phyloP scores from a whole-genome alignment of 2,113 vertebrate genomes.

The Emydocephalus ijimae region DNA sequence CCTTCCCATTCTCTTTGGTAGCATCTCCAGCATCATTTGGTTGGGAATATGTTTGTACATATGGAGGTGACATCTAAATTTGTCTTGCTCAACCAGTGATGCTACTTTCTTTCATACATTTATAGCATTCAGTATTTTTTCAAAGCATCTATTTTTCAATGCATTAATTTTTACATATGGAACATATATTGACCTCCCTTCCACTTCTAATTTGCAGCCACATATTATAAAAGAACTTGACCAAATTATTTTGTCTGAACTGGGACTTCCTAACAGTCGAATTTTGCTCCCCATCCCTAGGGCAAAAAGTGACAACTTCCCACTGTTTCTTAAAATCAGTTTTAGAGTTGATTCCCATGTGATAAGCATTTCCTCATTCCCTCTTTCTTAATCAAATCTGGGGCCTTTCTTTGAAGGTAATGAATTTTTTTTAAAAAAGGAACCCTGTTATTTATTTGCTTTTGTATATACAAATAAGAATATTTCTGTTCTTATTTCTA shows the following conservation, averaged over 20 bases:
- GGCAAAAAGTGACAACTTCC: not conserved
- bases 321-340: not conserved
- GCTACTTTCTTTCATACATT: not conserved
- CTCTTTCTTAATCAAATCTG: constrained; percentile 3
- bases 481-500: not conserved
- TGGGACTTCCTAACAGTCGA: not conserved
- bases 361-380: not conserved
- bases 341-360: not conserved
- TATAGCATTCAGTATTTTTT: not conserved
- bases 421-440: not conserved
- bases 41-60: not conserved
- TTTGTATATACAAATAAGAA: constrained; percentile 26
- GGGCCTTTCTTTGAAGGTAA: not conserved
- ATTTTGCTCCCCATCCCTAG: not conserved
- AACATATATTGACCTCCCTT: not conserved
- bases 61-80: not conserved
- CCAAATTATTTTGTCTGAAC: not conserved
- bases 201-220: not conserved
- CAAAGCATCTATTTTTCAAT: not conserved
- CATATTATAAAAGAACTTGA: not conserved
- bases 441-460: constrained; percentile 20
- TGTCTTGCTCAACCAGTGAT: not conserved
- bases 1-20: not conserved
- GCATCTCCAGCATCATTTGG: not conserved
- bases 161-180: not conserved